Evolutionary conservation across 2,888 invertebrate species (phyloP).

Genomic region (Stenurella melanura): DNA sequence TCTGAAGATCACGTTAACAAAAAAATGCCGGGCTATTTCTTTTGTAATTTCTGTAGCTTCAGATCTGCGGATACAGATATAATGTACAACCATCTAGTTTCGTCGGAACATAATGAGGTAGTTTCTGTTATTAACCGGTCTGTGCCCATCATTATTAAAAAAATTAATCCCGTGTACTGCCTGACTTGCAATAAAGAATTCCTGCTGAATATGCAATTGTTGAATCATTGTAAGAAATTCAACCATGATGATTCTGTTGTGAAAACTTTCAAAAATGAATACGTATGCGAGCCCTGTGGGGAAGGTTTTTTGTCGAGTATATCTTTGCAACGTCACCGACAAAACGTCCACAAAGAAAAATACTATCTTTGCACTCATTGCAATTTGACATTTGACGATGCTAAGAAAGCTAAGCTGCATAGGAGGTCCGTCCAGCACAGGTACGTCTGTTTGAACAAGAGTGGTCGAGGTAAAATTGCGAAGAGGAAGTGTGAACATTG

Average conservation of each 20-base stretch:
- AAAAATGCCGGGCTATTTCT: constrained; percentile 77
- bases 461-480: constrained; percentile 68
- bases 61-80: constrained; percentile 78
- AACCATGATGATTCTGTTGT: constrained; percentile 65
- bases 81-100: constrained; percentile 82
- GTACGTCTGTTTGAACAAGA: constrained; percentile 75
- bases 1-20: constrained; percentile 78
- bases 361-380: constrained; percentile 83
- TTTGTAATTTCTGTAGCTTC: constrained; percentile 85
- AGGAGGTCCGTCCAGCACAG: constrained; percentile 80
- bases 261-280: constrained; percentile 75
- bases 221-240: constrained; percentile 76
- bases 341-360: constrained; percentile 77
- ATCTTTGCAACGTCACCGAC: constrained; percentile 81
- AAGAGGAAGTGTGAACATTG: constrained; percentile 80
- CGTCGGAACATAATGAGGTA: constrained; percentile 82
- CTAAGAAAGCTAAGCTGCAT: constrained; percentile 80
- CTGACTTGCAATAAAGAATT: constrained; percentile 81
- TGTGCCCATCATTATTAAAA: constrained; percentile 86
- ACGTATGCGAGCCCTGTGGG: constrained; percentile 79
- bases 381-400: constrained; percentile 77
- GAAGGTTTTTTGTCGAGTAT: constrained; percentile 73
- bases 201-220: constrained; percentile 84
- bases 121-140: constrained; percentile 86
- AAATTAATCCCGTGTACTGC: constrained; percentile 80